phyloP scores from a whole-genome alignment of 1,140 invertebrate species.

The Platorchestia sp. region DNA sequence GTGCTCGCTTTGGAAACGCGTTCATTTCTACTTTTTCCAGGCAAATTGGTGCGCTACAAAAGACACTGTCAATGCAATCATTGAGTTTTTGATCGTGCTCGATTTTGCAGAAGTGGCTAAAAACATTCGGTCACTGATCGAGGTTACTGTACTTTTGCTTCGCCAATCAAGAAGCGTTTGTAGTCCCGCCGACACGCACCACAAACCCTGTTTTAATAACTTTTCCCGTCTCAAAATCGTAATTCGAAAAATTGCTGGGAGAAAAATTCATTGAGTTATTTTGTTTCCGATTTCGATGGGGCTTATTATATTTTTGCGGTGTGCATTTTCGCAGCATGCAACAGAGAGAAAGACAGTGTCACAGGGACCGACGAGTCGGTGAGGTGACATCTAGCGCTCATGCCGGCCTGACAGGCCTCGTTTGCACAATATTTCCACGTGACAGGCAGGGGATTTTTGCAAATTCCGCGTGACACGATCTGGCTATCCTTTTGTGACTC shows the following conservation, averaged over 20 bases:
- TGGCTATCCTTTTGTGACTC: neutral
- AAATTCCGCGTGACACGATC: neutral
- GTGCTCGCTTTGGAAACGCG: neutral
- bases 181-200: neutral
- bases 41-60: neutral
- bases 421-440: neutral
- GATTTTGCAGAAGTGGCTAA: neutral
- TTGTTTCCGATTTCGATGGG: no score
- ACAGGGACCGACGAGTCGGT: neutral
- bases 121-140: neutral
- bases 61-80: slow-evolving; percentile 7
- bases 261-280: neutral
- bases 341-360: neutral
- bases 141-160: neutral
- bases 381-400: no score
- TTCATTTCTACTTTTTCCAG: neutral
- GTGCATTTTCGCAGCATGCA: neutral
- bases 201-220: neutral
- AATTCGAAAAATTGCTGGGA: neutral
- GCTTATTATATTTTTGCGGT: neutral
- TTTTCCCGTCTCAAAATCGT: neutral
- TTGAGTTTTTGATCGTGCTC: neutral
- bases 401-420: no score
- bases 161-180: neutral
- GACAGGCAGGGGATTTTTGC: neutral